phyloP scores from a whole-genome alignment of 2,113 vertebrate genomes.

The Pelmatolapia mariae region DNA sequence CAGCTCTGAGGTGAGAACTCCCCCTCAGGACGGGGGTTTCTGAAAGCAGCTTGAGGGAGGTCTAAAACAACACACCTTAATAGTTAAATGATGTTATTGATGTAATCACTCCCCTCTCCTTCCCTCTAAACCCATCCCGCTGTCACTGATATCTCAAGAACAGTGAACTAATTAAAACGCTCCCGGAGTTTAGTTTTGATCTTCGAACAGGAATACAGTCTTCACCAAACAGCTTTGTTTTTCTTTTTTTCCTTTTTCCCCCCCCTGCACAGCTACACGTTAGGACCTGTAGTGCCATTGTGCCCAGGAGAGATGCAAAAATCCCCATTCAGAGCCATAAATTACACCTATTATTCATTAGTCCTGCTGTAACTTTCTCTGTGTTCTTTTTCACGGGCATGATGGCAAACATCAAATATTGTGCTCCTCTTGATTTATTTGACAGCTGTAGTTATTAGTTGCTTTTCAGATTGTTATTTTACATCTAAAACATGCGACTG shows the following conservation, averaged over 20 bases:
- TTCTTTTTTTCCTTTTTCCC: neutral
- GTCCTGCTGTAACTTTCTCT: constrained; percentile 38
- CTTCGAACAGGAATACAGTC: constrained; percentile 53
- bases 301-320: constrained; percentile 44
- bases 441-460: neutral
- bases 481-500: neutral
- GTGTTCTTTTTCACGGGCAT: constrained; percentile 30
- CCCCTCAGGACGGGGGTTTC: constrained; percentile 60
- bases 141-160: constrained; percentile 64
- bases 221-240: constrained; percentile 36
- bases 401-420: constrained; percentile 13
- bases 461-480: neutral
- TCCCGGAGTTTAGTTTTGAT: constrained; percentile 58
- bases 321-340: constrained; percentile 56
- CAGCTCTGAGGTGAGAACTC: constrained; percentile 37
- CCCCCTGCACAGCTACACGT: constrained; percentile 32
- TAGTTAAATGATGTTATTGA: constrained; percentile 61
- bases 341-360: constrained; percentile 48
- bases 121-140: constrained; percentile 21
- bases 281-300: constrained; percentile 34
- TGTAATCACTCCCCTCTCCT: constrained; percentile 49
- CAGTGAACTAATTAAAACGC: constrained; percentile 71
- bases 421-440: neutral
- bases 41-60: constrained; percentile 50
- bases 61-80: constrained; percentile 62